Conservation (phyloP, 92 coral and sea anemone species). For the Heliopora coerulea region DNA sequence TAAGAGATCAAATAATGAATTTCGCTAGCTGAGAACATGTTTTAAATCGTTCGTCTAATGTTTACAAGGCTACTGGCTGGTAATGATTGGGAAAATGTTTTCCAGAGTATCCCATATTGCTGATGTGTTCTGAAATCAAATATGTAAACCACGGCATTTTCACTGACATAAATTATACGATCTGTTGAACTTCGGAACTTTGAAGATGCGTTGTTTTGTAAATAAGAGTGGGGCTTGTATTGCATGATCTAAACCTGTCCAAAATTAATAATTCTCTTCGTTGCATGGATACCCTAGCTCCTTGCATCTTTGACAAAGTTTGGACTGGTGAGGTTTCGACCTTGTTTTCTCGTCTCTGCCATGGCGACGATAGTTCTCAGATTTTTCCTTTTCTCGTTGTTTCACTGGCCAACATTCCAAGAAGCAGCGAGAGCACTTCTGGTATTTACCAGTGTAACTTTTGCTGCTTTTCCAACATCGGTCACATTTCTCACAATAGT, state of each 20-base stretch:
- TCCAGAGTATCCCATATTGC: too few relatives aligned
- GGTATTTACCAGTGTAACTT: constrained; percentile 48
- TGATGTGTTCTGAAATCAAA: too few relatives aligned
- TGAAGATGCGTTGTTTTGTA: too few relatives aligned
- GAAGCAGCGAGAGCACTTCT: constrained; percentile 31
- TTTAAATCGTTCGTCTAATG: too few relatives aligned
- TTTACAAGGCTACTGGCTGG: too few relatives aligned
- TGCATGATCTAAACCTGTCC: not conserved
- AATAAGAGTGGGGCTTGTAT: too few relatives aligned
- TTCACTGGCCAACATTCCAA: constrained; percentile 20
- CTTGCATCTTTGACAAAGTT: constrained; percentile 45
- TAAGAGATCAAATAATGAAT: too few relatives aligned
- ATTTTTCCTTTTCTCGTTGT: constrained; percentile 26
- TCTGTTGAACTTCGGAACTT: too few relatives aligned
- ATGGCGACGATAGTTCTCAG: constrained; percentile 11
- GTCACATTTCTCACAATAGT: constrained; percentile 43
- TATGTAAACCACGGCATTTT: too few relatives aligned
- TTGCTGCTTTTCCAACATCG: constrained; percentile 49
- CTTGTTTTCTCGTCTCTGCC: constrained; percentile 1
- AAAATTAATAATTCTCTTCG: constrained; percentile 2
- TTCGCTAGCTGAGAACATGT: too few relatives aligned
- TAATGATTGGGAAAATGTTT: too few relatives aligned
- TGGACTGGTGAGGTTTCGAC: constrained; percentile 21
- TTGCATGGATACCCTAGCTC: constrained; percentile 44
- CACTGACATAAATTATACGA: too few relatives aligned